Conservation (phyloP, 2,113 vertebrate genomes). For the Cinclus mexicanus region DNA sequence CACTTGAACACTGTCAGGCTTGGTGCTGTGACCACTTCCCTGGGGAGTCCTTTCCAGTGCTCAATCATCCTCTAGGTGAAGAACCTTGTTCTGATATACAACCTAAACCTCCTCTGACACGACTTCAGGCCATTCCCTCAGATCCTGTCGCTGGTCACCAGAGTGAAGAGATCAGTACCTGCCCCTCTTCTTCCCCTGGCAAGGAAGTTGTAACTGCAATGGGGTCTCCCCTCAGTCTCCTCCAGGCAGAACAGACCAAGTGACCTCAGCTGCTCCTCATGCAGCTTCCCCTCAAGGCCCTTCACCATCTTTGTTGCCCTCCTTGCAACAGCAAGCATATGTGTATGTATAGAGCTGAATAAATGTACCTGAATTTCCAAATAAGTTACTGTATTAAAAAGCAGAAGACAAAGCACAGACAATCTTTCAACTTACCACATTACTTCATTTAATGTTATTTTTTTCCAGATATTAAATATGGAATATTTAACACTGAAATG, state of each 20-base stretch:
- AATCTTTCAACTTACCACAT: not conserved
- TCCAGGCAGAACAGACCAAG: not conserved
- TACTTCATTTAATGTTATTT: not conserved
- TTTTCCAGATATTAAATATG: not conserved
- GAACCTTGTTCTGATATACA: accelerated
- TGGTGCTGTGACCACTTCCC: not conserved
- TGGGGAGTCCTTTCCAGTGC: not conserved
- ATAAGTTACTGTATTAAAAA: not conserved
- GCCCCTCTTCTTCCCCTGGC: not conserved
- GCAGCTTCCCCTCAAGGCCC: not conserved
- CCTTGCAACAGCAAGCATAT: not conserved
- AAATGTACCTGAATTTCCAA: not conserved
- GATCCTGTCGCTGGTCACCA: not conserved
- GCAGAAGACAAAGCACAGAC: not conserved
- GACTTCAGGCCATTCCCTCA: not conserved
- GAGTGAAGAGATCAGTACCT: not conserved
- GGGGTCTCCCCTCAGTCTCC: not conserved
- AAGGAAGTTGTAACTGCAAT: not conserved
- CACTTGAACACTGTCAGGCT: not conserved
- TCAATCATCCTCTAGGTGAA: not conserved
- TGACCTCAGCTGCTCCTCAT: not conserved
- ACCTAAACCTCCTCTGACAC: not conserved
- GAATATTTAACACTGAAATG: not conserved
- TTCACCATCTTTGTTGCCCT: not conserved
- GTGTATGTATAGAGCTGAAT: not conserved